phyloP scores from a whole-genome alignment of 2,113 vertebrate genomes.

The Podiceps cristatus region DNA sequence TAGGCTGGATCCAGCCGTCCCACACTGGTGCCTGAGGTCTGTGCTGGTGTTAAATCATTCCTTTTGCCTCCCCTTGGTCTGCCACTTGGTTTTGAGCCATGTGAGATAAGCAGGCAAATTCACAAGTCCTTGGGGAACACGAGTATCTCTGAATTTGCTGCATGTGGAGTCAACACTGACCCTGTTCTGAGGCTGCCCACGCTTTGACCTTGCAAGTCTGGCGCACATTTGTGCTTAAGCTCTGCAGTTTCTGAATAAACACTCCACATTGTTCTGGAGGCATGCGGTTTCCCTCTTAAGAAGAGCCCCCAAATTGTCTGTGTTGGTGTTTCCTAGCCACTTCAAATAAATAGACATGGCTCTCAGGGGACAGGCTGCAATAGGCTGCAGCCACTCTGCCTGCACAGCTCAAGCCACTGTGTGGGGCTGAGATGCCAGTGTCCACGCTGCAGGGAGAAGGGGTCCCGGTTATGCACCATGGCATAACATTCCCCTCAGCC shows the following conservation, averaged over 20 bases:
- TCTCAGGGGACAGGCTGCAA: not conserved
- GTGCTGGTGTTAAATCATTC: not conserved
- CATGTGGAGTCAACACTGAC: not conserved
- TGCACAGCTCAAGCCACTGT: rapidly evolving
- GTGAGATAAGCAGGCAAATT: not conserved
- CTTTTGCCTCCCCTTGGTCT: not conserved
- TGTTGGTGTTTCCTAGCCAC: not conserved
- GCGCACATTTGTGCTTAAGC: not conserved
- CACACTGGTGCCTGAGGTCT: not conserved
- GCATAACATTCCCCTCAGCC: not conserved
- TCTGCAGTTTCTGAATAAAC: slow-evolving; percentile 4
- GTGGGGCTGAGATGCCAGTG: rapidly evolving
- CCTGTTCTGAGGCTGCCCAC: not conserved
- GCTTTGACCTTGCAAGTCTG: not conserved
- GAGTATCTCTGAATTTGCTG: not conserved
- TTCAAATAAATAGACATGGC: not conserved
- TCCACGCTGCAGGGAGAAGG: rapidly evolving
- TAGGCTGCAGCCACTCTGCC: not conserved
- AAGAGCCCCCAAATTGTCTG: not conserved
- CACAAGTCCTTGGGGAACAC: rapidly evolving
- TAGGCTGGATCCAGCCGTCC: not conserved
- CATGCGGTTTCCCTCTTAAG: not conserved
- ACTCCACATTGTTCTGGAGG: not conserved
- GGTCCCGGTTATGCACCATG: not conserved
- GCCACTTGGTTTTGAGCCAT: not conserved